These are phyloP conservation scores for Embiotoca jacksoni DNA, from an alignment of 2,113 vertebrate genomes.

Conservation along the genomic window DNA sequence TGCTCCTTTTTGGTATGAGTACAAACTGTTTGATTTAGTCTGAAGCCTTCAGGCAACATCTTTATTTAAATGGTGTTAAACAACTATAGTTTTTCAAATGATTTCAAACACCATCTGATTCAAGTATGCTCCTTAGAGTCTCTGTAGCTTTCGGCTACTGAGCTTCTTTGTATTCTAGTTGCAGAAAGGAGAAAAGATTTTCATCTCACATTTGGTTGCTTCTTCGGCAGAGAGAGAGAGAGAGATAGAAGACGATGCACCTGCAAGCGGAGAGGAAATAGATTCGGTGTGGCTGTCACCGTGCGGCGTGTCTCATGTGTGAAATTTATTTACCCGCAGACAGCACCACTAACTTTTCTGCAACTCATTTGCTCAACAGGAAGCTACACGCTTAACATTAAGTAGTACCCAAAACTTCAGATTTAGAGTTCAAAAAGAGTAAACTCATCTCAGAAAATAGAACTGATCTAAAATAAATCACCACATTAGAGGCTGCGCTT, in stretches of 20 bases:
- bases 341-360: slow-evolving; percentile 49
- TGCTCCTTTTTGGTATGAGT: slow-evolving; percentile 15
- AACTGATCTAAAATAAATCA: not conserved
- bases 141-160: slow-evolving; percentile 7
- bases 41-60: slow-evolving; percentile 30
- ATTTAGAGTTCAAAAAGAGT: not conserved
- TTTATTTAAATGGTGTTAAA: slow-evolving; percentile 46
- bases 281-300: slow-evolving; percentile 27
- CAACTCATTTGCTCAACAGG: slow-evolving; percentile 73
- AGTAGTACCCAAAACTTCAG: slow-evolving; percentile 7
- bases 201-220: slow-evolving; percentile 59
- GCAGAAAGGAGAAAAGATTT: slow-evolving; percentile 34
- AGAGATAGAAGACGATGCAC: slow-evolving; percentile 44
- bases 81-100: slow-evolving; percentile 21
- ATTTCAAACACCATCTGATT: slow-evolving; percentile 37
- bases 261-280: slow-evolving; percentile 62
- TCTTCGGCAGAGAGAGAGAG: slow-evolving; percentile 15
- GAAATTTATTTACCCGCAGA: slow-evolving; percentile 70
- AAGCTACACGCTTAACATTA: slow-evolving; percentile 58
- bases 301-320: slow-evolving; percentile 53
- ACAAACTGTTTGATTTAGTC: slow-evolving; percentile 32
- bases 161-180: slow-evolving; percentile 36
- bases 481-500: not conserved
- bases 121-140: not conserved
- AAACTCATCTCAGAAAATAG: not conserved